These are phyloP conservation scores for Eristalis pertinax DNA, from an alignment of 2,888 invertebrate species.

Conservation along the genomic window DNA sequence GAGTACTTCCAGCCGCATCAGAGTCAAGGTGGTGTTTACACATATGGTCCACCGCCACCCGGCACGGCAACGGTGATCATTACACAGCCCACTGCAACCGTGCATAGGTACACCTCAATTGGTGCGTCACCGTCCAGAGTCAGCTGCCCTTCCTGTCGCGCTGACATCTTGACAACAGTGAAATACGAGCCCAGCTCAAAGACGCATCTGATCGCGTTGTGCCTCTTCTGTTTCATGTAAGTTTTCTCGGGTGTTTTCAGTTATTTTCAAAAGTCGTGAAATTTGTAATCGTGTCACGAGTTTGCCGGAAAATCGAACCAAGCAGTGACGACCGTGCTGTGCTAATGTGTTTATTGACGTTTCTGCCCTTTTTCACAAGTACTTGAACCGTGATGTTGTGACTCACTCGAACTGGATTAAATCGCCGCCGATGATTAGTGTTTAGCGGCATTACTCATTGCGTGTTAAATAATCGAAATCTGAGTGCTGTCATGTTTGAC, in stretches of 20 bases:
- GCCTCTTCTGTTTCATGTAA: slow-evolving; percentile 73
- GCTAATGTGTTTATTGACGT: slow-evolving; percentile 31
- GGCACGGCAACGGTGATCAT: slow-evolving; percentile 42
- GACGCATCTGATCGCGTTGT: slow-evolving; percentile 69
- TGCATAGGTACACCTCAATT: slow-evolving; percentile 20
- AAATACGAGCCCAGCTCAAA: slow-evolving; percentile 71
- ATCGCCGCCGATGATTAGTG: background rate
- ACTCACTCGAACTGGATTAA: background rate
- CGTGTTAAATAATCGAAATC: background rate
- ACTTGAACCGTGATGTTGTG: background rate
- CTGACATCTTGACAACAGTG: slow-evolving; percentile 79
- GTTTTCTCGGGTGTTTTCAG: background rate
- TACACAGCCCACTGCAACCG: slow-evolving; percentile 33
- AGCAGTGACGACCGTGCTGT: background rate
- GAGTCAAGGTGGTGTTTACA: slow-evolving; percentile 22
- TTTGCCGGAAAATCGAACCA: background rate
- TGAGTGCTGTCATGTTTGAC: background rate
- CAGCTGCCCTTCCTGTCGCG: slow-evolving; percentile 81
- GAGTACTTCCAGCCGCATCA: slow-evolving; percentile 39
- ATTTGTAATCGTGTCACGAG: background rate
- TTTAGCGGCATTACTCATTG: background rate
- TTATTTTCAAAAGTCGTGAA: background rate
- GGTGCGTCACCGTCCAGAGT: slow-evolving; percentile 76
- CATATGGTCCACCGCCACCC: slow-evolving; percentile 43
- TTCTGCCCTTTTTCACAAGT: background rate